Conservation (phyloP, 92 coral and sea anemone genomes). For the Montipora capitata region DNA sequence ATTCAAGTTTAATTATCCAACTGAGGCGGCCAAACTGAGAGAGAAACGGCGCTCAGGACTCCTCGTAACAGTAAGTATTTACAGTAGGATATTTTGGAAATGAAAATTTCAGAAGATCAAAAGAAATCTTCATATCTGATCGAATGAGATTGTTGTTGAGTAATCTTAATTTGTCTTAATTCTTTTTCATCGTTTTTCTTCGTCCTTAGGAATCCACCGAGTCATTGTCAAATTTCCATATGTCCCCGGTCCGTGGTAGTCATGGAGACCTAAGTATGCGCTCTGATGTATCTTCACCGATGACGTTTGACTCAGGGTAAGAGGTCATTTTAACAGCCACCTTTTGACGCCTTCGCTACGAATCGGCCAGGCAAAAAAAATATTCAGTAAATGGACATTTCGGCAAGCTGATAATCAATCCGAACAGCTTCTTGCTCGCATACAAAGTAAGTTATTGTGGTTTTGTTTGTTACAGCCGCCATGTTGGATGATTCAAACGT, state of each 20-base stretch:
- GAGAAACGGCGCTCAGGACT: constrained; percentile 89
- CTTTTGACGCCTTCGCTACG: too few species aligned
- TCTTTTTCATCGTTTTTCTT: not conserved
- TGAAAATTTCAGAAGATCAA: too few species aligned
- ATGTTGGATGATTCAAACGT: too few species aligned
- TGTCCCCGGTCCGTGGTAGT: constrained; percentile 86
- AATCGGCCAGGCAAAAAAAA: too few species aligned
- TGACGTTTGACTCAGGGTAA: constrained; percentile 96
- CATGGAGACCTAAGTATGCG: constrained; percentile 90
- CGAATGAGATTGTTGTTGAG: not conserved
- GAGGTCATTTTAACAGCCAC: not conserved
- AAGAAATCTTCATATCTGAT: not conserved
- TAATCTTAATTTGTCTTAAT: not conserved
- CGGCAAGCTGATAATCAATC: too few species aligned
- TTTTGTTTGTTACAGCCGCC: too few species aligned
- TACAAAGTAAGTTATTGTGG: too few species aligned
- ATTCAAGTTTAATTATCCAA: constrained; percentile 97
- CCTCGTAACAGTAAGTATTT: constrained; percentile 52
- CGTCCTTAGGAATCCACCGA: constrained; percentile 85
- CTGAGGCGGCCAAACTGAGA: constrained; percentile 94
- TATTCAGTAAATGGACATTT: too few species aligned
- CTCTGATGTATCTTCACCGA: constrained; percentile 88
- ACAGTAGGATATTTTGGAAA: not conserved
- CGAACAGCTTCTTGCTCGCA: too few species aligned
- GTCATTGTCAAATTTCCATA: constrained; percentile 78